These are phyloP conservation scores for Trididemnum clinides DNA, from an alignment of 23 tunicate species.

Conservation along the genomic window DNA sequence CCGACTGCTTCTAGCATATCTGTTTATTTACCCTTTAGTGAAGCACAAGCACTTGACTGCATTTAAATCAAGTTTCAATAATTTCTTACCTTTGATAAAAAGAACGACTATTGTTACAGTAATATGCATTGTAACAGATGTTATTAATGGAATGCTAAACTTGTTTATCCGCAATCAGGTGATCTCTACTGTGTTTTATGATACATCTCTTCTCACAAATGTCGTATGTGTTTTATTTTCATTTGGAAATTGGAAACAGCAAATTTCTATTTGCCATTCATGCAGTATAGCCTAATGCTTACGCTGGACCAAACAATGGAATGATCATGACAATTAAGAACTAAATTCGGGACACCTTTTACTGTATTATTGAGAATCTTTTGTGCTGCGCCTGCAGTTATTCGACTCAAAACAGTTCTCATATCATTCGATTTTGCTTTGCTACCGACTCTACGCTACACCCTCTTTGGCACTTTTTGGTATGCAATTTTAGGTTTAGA, in stretches of 20 bases:
- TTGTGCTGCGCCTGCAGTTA: no score
- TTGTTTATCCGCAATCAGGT: not conserved
- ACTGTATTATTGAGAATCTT: no score
- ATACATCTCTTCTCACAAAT: not conserved
- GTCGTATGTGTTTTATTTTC: not conserved
- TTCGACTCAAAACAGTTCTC: no score
- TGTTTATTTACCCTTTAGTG: slow-evolving; percentile 1
- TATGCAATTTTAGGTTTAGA: no score
- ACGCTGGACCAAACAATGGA: no score
- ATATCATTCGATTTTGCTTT: no score
- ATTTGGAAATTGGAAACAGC: slow-evolving; percentile 22
- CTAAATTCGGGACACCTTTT: no score
- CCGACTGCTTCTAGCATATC: not conserved
- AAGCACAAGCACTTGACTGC: not conserved
- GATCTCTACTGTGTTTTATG: not conserved
- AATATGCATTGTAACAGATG: not conserved
- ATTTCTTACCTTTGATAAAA: not conserved
- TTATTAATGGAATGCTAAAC: not conserved
- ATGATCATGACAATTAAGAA: no score
- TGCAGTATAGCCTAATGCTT: no score
- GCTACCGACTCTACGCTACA: no score
- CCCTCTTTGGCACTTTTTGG: no score
- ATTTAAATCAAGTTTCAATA: not conserved
- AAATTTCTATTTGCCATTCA: not conserved
- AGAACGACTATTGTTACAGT: not conserved